Conservation (phyloP, 2,797 vertebrate genomes). For the Pteronotus mesoamericanus region DNA sequence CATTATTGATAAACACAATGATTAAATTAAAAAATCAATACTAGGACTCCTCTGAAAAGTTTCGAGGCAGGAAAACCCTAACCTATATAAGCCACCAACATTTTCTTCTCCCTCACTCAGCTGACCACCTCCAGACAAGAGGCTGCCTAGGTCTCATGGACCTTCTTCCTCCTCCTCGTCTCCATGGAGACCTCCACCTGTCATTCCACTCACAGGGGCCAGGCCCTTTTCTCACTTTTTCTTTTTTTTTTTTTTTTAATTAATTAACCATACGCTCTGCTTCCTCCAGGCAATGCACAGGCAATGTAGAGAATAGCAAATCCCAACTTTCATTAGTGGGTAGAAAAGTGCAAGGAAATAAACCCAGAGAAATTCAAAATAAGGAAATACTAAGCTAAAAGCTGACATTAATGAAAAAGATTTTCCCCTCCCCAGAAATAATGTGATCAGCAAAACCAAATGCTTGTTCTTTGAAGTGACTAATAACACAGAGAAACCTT, state of each 20-base stretch:
- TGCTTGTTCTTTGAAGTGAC: background rate
- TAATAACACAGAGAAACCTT: background rate
- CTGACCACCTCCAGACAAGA: no score
- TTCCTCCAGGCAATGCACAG: background rate
- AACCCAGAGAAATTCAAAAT: background rate
- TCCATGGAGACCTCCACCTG: background rate
- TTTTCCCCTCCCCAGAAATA: background rate
- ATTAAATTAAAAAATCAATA: background rate
- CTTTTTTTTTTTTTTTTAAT: background rate
- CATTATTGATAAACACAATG: background rate
- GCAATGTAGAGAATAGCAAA: background rate
- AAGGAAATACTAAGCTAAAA: background rate
- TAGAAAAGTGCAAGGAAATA: background rate
- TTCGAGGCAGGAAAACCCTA: background rate
- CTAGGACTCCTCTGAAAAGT: background rate
- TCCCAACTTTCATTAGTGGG: background rate
- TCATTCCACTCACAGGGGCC: background rate
- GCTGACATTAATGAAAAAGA: background rate
- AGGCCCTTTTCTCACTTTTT: background rate
- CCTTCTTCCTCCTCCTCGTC: background rate
- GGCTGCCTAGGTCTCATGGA: background rate
- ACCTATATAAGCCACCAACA: background rate
- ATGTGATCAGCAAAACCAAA: background rate
- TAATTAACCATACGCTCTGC: background rate
- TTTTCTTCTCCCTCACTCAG: background rate